Evolutionary conservation across 2,113 vertebrate species (phyloP).

Genomic region (Hippoglossus stenolepis): DNA sequence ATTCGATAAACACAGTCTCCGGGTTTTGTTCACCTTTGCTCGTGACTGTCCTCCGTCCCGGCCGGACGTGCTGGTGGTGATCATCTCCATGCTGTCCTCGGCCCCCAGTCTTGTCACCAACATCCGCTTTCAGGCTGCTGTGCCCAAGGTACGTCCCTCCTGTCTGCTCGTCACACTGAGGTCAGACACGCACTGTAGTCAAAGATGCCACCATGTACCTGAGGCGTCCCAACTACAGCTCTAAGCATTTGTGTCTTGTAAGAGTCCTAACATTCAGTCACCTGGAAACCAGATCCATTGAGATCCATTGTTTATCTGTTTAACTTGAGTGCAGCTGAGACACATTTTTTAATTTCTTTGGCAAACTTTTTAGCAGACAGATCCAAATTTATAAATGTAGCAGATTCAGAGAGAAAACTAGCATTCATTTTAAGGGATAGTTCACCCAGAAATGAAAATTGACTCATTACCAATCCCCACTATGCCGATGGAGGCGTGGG

Average conservation of each 20-base stretch:
- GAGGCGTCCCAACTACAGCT: not conserved
- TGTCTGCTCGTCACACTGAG: not conserved
- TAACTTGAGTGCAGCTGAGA: too few species aligned
- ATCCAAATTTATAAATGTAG: too few species aligned
- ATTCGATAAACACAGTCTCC: constrained; percentile 94
- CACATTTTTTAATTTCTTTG: too few species aligned
- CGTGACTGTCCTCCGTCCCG: constrained; percentile 88
- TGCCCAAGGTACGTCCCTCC: constrained; percentile 73
- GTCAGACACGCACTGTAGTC: not conserved
- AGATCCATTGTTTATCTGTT: too few species aligned
- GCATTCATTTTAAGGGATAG: too few species aligned
- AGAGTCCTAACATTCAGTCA: not conserved
- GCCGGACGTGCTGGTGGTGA: constrained; percentile 93
- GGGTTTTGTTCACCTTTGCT: constrained; percentile 95
- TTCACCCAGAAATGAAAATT: too few species aligned
- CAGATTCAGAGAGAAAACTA: too few species aligned
- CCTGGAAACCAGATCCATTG: not conserved
- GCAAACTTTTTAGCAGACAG: too few species aligned
- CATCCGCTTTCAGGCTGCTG: constrained; percentile 96
- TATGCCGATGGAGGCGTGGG: too few species aligned
- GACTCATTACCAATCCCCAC: too few species aligned
- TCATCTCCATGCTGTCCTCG: constrained; percentile 97
- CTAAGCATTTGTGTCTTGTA: not conserved
- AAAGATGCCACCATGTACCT: not conserved
- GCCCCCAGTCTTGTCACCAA: constrained; percentile 91